Percentiles rank a stretch among this genome's conserved stretches.
Conservation (phyloP, 2,113 vertebrate genomes). For the Nettapus auritus region DNA sequence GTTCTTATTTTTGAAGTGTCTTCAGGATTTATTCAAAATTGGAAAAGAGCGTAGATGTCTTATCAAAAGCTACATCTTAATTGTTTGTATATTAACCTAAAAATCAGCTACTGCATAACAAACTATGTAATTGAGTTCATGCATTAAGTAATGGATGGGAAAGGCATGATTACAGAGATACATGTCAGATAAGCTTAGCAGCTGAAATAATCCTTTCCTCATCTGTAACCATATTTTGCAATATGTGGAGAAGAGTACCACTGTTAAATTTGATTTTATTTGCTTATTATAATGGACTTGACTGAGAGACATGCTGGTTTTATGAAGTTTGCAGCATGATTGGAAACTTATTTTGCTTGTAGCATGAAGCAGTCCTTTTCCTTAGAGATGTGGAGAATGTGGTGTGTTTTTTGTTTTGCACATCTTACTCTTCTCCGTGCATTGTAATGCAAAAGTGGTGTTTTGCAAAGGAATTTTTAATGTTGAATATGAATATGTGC, state of each 20-base stretch:
- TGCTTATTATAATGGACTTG: slow-evolving; percentile 26
- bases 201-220: slow-evolving; percentile 61
- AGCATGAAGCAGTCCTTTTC: slow-evolving; percentile 56
- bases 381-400: slow-evolving; percentile 38
- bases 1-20: slow-evolving; percentile 76
- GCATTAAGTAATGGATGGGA: slow-evolving; percentile 59
- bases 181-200: slow-evolving; percentile 63
- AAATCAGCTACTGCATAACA: slow-evolving; percentile 62
- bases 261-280: slow-evolving; percentile 59
- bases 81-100: slow-evolving; percentile 68
- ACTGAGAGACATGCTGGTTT: slow-evolving; percentile 9
- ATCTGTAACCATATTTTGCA: slow-evolving; percentile 54
- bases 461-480: slow-evolving; percentile 71
- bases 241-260: slow-evolving; percentile 75
- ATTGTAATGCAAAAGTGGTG: slow-evolving; percentile 60
- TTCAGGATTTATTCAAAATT: slow-evolving; percentile 69
- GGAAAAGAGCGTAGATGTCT: slow-evolving; percentile 69
- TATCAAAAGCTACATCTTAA: slow-evolving; percentile 65
- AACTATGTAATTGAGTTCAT: slow-evolving; percentile 57
- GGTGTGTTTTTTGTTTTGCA: slow-evolving; percentile 36
- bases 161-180: slow-evolving; percentile 55
- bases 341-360: slow-evolving; percentile 52
- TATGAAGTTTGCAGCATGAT: slow-evolving; percentile 26
- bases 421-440: slow-evolving; percentile 77
- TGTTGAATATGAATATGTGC: slow-evolving; percentile 73